Evolutionary conservation across 2,113 vertebrate genomes (phyloP).

Genomic region (Sterrhoptilus dennistouni): DNA sequence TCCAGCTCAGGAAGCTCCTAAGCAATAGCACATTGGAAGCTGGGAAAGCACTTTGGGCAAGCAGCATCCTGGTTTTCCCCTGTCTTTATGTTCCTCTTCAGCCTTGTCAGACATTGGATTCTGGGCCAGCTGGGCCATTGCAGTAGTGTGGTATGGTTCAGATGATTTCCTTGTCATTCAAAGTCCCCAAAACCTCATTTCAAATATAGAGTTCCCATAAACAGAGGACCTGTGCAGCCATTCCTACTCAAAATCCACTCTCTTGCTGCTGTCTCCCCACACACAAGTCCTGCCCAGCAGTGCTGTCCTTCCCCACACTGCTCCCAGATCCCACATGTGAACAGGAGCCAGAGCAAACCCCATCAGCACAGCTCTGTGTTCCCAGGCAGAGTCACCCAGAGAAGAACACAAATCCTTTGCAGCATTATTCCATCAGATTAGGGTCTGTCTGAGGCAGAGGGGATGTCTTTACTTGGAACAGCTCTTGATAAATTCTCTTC

Average conservation of each 20-base stretch:
- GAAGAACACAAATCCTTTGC: background rate
- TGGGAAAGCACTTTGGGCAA: background rate
- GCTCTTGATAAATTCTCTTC: background rate
- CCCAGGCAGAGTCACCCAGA: background rate
- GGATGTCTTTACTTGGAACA: background rate
- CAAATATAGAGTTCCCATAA: background rate
- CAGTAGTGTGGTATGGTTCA: background rate
- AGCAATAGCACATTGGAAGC: background rate
- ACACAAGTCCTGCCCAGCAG: background rate
- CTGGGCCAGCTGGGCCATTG: background rate
- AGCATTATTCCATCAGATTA: background rate
- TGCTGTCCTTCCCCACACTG: background rate
- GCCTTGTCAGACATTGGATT: background rate
- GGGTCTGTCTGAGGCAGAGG: background rate
- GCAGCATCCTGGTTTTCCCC: background rate
- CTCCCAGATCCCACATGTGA: background rate
- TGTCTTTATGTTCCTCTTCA: background rate
- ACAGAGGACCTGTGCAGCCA: background rate
- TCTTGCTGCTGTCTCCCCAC: background rate
- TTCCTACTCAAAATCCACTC: background rate
- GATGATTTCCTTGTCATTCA: background rate
- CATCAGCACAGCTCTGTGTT: background rate
- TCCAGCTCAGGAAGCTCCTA: background rate
- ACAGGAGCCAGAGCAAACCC: background rate
- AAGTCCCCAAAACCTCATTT: background rate